A percentile compares a stretch with the other conserved stretches of the same genome.
Evolutionary conservation across 2,888 invertebrate species (phyloP).

Genomic region (Amphipoea oculea): DNA sequence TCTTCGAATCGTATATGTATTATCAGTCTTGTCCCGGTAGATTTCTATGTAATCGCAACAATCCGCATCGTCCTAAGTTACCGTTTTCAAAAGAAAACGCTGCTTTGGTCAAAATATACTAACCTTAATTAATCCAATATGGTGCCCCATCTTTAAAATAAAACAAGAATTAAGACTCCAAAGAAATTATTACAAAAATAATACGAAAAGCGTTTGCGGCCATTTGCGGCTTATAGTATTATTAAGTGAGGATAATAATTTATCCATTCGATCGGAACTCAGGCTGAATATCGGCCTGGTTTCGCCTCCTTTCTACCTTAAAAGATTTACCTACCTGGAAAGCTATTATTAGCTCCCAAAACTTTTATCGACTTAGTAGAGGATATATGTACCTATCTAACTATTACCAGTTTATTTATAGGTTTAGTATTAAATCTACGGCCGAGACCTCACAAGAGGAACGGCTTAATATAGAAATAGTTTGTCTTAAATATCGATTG

Average conservation of each 20-base stretch:
- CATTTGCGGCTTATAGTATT: constrained; percentile 1
- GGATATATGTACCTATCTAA: constrained; percentile 35
- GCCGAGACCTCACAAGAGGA: constrained; percentile 58
- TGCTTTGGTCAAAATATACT: neutral
- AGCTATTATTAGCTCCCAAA: constrained; percentile 50
- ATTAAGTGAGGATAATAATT: constrained; percentile 6
- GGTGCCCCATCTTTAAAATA: neutral
- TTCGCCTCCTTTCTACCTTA: neutral
- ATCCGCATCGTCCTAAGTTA: too few species aligned
- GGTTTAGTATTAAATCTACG: constrained; percentile 21
- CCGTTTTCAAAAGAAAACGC: neutral
- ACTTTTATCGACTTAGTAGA: constrained; percentile 33
- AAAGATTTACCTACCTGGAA: constrained; percentile 45
- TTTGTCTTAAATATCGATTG: constrained; percentile 54
- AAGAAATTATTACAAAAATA: neutral
- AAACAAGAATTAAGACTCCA: neutral
- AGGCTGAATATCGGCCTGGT: constrained; percentile 2
- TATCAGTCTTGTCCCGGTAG: neutral
- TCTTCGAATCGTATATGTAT: neutral
- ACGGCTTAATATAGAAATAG: constrained; percentile 41
- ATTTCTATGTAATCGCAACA: neutral
- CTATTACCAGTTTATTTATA: constrained; percentile 36
- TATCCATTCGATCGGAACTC: constrained; percentile 6
- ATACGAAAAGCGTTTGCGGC: neutral
- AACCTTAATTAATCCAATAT: neutral